Conservation (phyloP, 2,888 invertebrate species). For the Mythimna vitellina region DNA sequence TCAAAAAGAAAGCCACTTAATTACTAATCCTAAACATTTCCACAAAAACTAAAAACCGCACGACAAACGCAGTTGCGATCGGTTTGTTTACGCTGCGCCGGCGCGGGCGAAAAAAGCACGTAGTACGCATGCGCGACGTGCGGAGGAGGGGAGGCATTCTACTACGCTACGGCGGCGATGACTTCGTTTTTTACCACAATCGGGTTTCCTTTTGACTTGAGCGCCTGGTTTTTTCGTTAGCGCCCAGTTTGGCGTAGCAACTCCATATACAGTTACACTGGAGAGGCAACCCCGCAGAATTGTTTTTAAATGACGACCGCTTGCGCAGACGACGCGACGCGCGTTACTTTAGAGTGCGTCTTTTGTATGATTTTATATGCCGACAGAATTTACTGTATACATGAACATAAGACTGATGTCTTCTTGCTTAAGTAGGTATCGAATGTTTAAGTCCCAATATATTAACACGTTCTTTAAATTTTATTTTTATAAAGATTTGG, state of each 20-base stretch:
- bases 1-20: slow-evolving; percentile 9
- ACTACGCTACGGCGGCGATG: slow-evolving; percentile 81
- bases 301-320: slow-evolving; percentile 86
- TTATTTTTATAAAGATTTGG: background rate
- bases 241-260: slow-evolving; percentile 86
- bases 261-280: slow-evolving; percentile 89
- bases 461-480: background rate
- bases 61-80: slow-evolving; percentile 75
- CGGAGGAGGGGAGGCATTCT: slow-evolving; percentile 72
- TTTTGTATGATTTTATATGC: slow-evolving; percentile 41
- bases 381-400: background rate
- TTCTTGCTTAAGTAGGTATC: background rate
- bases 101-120: slow-evolving; percentile 77
- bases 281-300: slow-evolving; percentile 88
- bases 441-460: background rate
- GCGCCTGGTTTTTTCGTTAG: slow-evolving; percentile 84
- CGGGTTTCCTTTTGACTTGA: slow-evolving; percentile 85
- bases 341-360: slow-evolving; percentile 61
- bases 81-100: slow-evolving; percentile 61
- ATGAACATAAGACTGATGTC: background rate
- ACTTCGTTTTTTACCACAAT: slow-evolving; percentile 80
- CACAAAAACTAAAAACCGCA: slow-evolving; percentile 60
- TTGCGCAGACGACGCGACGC: slow-evolving; percentile 70
- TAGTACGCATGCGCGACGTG: slow-evolving; percentile 79
- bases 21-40: slow-evolving; percentile 43